Percentiles rank a stretch among this genome's conserved stretches.
These are phyloP conservation scores for Ochropleura plecta DNA, from an alignment of 2,888 invertebrate genomes.

Conservation along the genomic window DNA sequence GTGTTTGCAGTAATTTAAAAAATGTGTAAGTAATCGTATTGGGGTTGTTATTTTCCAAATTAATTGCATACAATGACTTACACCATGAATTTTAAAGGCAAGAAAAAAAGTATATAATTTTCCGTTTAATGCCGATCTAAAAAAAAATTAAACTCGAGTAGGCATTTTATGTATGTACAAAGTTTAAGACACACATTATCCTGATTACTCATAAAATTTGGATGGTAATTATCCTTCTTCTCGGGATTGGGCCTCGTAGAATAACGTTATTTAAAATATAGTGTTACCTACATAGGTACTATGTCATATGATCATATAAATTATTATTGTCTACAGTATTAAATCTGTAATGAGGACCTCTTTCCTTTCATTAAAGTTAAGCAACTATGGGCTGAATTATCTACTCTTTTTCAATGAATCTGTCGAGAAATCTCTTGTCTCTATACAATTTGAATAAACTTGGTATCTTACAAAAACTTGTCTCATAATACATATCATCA, in stretches of 20 bases:
- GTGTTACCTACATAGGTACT: not conserved
- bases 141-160: not conserved
- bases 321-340: not conserved
- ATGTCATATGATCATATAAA: not conserved
- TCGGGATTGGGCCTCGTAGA: not conserved
- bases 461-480: too few relatives aligned
- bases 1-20: too few relatives aligned
- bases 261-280: not conserved
- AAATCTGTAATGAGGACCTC: not conserved
- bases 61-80: not conserved
- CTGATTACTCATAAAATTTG: conserved; percentile 5
- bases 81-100: not conserved
- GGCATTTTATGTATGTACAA: not conserved
- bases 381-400: not conserved
- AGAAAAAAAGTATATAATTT: not conserved
- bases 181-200: not conserved
- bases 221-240: not conserved
- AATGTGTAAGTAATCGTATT: not conserved
- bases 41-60: not conserved
- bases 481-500: too few relatives aligned
- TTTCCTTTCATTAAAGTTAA: not conserved
- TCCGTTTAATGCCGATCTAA: not conserved
- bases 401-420: not conserved
- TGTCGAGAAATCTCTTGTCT: not conserved
- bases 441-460: too few relatives aligned